Conservation (phyloP, 1,140 invertebrate species). For the Lepidurus packardi region DNA sequence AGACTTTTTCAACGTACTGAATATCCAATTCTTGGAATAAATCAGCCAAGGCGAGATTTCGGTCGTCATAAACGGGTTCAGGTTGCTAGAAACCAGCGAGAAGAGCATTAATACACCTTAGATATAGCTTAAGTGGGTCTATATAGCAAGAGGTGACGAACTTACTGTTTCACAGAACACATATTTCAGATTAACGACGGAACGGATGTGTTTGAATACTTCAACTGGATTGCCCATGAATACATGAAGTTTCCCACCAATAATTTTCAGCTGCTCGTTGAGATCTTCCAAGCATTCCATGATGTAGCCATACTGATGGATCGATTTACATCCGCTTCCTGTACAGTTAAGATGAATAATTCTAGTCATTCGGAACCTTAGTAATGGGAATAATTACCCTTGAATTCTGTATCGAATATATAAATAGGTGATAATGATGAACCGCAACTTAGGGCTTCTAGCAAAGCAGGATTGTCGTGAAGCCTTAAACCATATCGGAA, state of each 20-base stretch:
- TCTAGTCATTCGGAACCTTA: neutral
- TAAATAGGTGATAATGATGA: constrained; percentile 38
- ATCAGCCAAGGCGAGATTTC: constrained; percentile 30
- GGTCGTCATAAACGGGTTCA: neutral
- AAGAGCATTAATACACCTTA: too few relatives aligned
- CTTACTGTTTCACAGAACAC: constrained; percentile 58
- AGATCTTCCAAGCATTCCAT: constrained; percentile 62
- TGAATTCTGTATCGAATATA: constrained; percentile 31
- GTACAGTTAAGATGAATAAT: neutral
- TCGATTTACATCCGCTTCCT: constrained; percentile 27
- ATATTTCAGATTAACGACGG: neutral
- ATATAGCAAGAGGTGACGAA: neutral
- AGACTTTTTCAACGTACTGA: constrained; percentile 53
- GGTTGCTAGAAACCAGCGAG: neutral
- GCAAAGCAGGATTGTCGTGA: constrained; percentile 64
- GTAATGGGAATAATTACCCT: neutral
- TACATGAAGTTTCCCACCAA: constrained; percentile 59
- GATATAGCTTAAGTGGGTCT: neutral
- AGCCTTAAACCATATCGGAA: constrained; percentile 64
- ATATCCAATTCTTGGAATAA: constrained; percentile 54
- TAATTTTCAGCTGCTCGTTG: constrained; percentile 54
- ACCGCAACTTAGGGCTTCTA: constrained; percentile 51
- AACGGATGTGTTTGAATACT: constrained; percentile 52
- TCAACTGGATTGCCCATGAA: constrained; percentile 58
- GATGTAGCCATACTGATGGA: constrained; percentile 50